Evolutionary conservation across 2,888 invertebrate genomes (phyloP).

Genomic region (Apocheima hispidaria): DNA sequence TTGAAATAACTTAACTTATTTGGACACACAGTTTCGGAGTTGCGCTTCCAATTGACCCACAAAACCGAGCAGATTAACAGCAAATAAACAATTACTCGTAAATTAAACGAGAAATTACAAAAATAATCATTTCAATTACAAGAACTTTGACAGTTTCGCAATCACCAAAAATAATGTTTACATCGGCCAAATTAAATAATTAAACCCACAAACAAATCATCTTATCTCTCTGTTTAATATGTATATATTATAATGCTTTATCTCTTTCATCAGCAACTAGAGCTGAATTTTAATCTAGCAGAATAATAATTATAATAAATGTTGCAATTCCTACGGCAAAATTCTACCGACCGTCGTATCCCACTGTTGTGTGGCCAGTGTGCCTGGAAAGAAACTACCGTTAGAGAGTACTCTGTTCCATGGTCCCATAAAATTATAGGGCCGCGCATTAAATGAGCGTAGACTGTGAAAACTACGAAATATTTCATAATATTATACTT

Average conservation of each 20-base stretch:
- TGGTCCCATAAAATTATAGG: too few species aligned
- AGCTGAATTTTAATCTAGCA: background rate
- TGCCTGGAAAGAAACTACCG: too few species aligned
- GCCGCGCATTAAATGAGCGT: too few species aligned
- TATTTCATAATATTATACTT: too few species aligned
- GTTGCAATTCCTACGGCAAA: background rate
- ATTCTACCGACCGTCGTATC: background rate
- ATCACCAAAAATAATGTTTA: conserved; percentile 75
- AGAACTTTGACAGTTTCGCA: conserved; percentile 81
- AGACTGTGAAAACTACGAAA: too few species aligned
- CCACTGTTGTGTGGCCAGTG: background rate
- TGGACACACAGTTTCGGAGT: conserved; percentile 4
- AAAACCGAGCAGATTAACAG: conserved; percentile 21
- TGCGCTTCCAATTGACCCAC: conserved; percentile 24
- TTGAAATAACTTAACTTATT: conserved; percentile 1
- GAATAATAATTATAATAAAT: conserved; percentile 3
- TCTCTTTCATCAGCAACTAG: conserved; percentile 14
- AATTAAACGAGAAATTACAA: conserved; percentile 24
- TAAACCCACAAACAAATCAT: background rate
- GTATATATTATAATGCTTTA: background rate
- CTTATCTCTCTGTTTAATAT: conserved; percentile 19
- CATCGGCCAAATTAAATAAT: conserved; percentile 29
- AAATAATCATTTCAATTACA: conserved; percentile 45
- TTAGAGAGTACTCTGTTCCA: too few species aligned
- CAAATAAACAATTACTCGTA: conserved; percentile 38